Conservation (phyloP, 1,140 invertebrate species). For the Sarcophaga bullata region DNA sequence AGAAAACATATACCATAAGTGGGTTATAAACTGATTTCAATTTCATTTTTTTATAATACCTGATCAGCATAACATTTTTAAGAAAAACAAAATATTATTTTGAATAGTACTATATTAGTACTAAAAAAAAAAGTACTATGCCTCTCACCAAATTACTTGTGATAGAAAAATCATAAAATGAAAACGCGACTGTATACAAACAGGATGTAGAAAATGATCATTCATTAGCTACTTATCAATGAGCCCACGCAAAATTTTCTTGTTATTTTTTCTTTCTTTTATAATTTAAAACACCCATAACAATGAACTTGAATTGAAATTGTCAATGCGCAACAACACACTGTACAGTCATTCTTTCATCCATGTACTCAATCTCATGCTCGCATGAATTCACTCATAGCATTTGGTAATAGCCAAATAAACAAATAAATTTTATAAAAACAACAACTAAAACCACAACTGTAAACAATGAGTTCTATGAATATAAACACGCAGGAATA, state of each 20-base stretch:
- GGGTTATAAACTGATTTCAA: too few relatives aligned
- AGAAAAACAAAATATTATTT: too few relatives aligned
- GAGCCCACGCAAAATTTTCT: not conserved
- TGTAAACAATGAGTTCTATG: not conserved
- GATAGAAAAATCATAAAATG: too few relatives aligned
- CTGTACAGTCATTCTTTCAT: not conserved
- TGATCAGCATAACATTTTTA: too few relatives aligned
- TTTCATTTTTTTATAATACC: too few relatives aligned
- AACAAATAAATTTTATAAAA: not conserved
- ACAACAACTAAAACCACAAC: not conserved
- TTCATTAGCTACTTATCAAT: slow-evolving; percentile 1
- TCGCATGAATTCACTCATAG: not conserved
- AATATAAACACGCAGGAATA: not conserved
- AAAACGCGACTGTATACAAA: not conserved
- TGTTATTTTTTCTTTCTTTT: too few relatives aligned
- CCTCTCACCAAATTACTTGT: too few relatives aligned
- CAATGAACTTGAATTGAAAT: slow-evolving; percentile 26
- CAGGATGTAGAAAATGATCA: not conserved
- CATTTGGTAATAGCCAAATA: too few relatives aligned
- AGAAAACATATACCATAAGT: too few relatives aligned
- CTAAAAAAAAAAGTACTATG: too few relatives aligned
- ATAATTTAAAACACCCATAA: not conserved
- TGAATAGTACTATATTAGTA: too few relatives aligned
- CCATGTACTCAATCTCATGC: not conserved
- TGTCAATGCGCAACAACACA: not conserved